phyloP scores from a whole-genome alignment of 2,797 vertebrate genomes.

The Amblyopsis hoosieri region DNA sequence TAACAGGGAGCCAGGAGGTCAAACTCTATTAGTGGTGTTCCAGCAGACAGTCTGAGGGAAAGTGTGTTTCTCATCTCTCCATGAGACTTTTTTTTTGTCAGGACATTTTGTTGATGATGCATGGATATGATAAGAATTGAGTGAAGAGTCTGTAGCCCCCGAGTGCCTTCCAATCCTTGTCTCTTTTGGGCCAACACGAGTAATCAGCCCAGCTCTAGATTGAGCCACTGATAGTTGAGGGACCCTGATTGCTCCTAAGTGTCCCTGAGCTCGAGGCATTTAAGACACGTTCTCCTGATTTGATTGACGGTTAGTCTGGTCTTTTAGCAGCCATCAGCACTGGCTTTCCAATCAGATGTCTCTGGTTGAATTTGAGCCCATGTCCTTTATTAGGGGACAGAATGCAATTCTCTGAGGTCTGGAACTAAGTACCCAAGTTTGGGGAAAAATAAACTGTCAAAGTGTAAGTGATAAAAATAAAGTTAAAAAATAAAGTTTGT shows the following conservation, averaged over 20 bases:
- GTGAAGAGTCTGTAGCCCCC: slow-evolving; percentile 51
- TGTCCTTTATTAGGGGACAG: slow-evolving; percentile 2
- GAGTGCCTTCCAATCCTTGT: slow-evolving; percentile 30
- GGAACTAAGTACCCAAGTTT: background rate
- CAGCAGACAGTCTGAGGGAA: slow-evolving; percentile 50
- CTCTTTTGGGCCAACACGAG: slow-evolving; percentile 43
- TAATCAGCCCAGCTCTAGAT: slow-evolving; percentile 69
- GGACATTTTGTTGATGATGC: slow-evolving; percentile 71
- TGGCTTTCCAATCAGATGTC: slow-evolving; percentile 29
- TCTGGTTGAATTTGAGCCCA: slow-evolving; percentile 8
- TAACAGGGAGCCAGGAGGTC: slow-evolving; percentile 54
- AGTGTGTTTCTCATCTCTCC: slow-evolving; percentile 46
- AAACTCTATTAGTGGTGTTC: slow-evolving; percentile 63
- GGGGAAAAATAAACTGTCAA: background rate
- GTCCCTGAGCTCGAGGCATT: slow-evolving; percentile 42
- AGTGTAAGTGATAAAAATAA: no score
- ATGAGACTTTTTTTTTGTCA: slow-evolving; percentile 57
- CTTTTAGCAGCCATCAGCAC: slow-evolving; percentile 18
- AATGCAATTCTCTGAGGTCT: slow-evolving; percentile 12
- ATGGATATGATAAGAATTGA: slow-evolving; percentile 68
- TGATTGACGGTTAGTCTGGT: slow-evolving; percentile 60
- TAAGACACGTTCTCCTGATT: slow-evolving; percentile 58
- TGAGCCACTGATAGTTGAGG: slow-evolving; percentile 59
- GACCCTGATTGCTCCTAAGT: slow-evolving; percentile 69
- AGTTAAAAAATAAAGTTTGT: no score